Evolutionary conservation across 2,113 vertebrate genomes (phyloP).

Genomic region (Oreotrochilus melanogaster): DNA sequence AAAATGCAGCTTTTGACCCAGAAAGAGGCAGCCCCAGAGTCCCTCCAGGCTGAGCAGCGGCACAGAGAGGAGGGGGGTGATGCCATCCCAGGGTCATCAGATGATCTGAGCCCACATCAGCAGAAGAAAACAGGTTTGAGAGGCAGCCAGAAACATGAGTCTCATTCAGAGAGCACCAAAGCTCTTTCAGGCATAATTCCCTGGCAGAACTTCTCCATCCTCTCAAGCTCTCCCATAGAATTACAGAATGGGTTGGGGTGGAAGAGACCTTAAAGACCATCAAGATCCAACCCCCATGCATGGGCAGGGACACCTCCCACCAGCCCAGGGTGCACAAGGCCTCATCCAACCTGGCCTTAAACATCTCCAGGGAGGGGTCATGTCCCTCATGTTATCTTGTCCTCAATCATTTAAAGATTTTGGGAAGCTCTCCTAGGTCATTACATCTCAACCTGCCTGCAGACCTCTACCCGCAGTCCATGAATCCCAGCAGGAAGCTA

Average conservation of each 20-base stretch:
- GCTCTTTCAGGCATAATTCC: not conserved
- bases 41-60: not conserved
- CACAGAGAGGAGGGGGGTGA: no score
- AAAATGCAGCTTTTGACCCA: not conserved
- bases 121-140: not conserved
- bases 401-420: not conserved
- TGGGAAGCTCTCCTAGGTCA: not conserved
- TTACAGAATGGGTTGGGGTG: no score
- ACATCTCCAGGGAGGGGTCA: no score
- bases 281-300: no score
- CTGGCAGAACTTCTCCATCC: not conserved
- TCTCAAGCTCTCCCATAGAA: not conserved
- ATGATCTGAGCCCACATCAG: no score
- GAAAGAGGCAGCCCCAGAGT: not conserved
- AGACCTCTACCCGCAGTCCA: not conserved
- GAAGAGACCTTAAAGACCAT: no score
- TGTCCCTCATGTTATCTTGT: not conserved
- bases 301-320: no score
- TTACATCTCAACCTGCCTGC: not conserved
- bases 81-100: no score
- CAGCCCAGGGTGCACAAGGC: no score
- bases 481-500: not conserved
- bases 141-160: not conserved
- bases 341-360: no score
- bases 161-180: not conserved